Evolutionary conservation across 2,113 vertebrate genomes (phyloP).

Genomic region (Oreocharis arfaki): DNA sequence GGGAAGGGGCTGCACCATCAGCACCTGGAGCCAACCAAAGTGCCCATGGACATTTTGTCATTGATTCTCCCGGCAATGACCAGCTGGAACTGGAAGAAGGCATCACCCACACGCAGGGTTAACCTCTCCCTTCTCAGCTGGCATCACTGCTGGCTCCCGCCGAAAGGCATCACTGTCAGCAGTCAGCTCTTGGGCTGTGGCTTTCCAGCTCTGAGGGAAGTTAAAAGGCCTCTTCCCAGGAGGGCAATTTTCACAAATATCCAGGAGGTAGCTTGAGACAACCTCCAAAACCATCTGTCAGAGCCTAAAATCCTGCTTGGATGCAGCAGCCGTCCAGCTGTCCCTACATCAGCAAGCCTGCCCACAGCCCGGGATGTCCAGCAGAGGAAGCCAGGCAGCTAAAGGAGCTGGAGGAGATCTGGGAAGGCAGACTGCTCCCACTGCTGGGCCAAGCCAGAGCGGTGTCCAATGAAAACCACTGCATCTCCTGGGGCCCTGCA

Average conservation of each 20-base stretch:
- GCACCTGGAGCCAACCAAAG: neutral
- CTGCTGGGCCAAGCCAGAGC: neutral
- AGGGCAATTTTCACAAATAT: neutral
- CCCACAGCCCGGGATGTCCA: neutral
- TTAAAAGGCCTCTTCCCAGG: neutral
- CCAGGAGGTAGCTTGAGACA: neutral
- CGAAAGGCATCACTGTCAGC: neutral
- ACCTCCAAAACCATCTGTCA: neutral
- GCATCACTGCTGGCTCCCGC: accelerated
- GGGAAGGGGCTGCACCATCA: neutral
- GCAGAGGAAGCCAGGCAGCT: neutral
- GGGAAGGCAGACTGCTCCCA: neutral
- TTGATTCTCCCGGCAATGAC: neutral
- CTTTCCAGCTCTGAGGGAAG: neutral
- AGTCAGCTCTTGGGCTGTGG: neutral
- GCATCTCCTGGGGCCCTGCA: neutral
- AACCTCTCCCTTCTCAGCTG: neutral
- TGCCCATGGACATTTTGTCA: neutral
- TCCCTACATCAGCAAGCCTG: neutral
- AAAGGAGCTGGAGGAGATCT: accelerated
- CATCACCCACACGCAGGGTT: neutral
- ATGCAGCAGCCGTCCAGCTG: accelerated
- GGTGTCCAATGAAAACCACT: neutral
- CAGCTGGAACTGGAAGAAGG: neutral
- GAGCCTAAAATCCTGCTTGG: neutral